A percentile compares a stretch with the other conserved stretches of the same genome.
Evolutionary conservation across 2,113 vertebrate species (phyloP).

Genomic region (Oreamnos americanus): DNA sequence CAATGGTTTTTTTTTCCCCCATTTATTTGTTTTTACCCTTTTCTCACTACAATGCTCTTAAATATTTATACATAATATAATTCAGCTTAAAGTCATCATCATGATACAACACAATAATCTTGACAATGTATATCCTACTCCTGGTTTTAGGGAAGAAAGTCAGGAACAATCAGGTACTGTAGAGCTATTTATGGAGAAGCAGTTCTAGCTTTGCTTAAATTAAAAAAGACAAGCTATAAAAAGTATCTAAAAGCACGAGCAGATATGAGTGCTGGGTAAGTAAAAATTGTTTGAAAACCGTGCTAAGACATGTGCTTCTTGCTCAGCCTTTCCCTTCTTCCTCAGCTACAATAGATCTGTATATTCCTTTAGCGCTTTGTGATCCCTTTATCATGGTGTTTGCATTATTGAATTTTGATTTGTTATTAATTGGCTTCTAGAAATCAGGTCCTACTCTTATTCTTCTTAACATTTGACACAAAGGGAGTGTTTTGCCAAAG

Average conservation of each 20-base stretch:
- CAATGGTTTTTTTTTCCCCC: neutral
- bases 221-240: neutral
- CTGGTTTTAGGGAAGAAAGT: neutral
- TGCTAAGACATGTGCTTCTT: neutral
- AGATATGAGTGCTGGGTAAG: neutral
- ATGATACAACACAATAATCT: neutral
- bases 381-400: neutral
- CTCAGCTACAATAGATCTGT: neutral
- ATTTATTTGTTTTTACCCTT: neutral
- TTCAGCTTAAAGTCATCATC: neutral
- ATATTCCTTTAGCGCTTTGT: neutral
- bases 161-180: neutral
- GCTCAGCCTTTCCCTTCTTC: neutral
- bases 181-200: neutral
- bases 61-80: neutral
- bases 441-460: neutral
- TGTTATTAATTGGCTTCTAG: neutral
- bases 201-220: neutral
- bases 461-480: neutral
- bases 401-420: neutral
- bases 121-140: neutral
- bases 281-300: neutral
- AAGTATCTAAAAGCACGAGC: neutral
- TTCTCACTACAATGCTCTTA: neutral
- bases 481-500: neutral